Conservation (phyloP, 2,888 invertebrate species). For the Drosophila eohydei region DNA sequence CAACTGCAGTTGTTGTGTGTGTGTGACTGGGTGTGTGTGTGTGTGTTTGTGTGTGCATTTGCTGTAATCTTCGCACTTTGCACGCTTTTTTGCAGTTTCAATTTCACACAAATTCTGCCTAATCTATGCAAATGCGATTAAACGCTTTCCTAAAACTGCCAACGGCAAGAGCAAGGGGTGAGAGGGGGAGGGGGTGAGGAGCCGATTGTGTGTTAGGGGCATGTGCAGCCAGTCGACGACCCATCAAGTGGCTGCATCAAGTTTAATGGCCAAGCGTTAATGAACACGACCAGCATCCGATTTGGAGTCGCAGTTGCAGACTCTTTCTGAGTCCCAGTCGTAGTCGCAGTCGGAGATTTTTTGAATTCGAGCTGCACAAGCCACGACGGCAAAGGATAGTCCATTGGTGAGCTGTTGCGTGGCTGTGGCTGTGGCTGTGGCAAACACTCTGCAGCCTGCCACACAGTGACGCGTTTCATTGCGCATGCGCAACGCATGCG, state of each 20-base stretch:
- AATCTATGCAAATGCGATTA: slow-evolving; percentile 81
- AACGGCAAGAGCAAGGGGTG: neutral
- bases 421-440: slow-evolving; percentile 25
- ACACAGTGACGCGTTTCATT: slow-evolving; percentile 47
- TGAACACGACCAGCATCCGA: slow-evolving; percentile 77
- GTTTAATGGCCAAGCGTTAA: slow-evolving; percentile 83
- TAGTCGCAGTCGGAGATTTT: slow-evolving; percentile 3
- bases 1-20: slow-evolving; percentile 15
- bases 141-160: slow-evolving; percentile 71
- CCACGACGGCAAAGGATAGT: slow-evolving; percentile 33
- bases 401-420: slow-evolving; percentile 28
- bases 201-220: neutral
- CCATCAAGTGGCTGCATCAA: slow-evolving; percentile 62
- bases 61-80: slow-evolving; percentile 71
- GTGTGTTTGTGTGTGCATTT: slow-evolving; percentile 16
- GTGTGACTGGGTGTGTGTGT: slow-evolving; percentile 4
- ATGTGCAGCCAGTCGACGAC: slow-evolving; percentile 44
- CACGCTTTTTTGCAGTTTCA: slow-evolving; percentile 75
- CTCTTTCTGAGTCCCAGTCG: neutral
- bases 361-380: too few relatives aligned
- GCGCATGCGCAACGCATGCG: slow-evolving; percentile 82
- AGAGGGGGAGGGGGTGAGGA: neutral
- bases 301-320: slow-evolving; percentile 23
- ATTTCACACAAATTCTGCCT: slow-evolving; percentile 81
- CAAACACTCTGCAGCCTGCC: slow-evolving; percentile 21